Conservation (phyloP, 2,888 invertebrate species). For the Tetragonisca angustula region DNA sequence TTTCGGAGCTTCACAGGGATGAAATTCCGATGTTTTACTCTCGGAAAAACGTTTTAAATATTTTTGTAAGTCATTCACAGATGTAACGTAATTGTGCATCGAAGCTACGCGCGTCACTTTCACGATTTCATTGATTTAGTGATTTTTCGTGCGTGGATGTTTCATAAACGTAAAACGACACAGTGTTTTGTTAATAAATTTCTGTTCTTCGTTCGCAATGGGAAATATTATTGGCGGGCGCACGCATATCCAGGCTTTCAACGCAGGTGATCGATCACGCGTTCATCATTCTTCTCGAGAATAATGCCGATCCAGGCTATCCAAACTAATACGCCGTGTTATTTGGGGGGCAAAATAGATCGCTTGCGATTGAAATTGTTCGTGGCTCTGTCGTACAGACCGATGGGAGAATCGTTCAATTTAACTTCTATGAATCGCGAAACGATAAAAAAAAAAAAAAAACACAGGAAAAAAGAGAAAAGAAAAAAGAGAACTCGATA, state of each 20-base stretch:
- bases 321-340: slow-evolving; percentile 43
- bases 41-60: background rate
- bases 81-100: background rate
- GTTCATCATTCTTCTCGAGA: slow-evolving; percentile 56
- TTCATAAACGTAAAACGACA: background rate
- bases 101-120: background rate
- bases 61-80: background rate
- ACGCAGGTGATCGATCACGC: slow-evolving; percentile 55
- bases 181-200: background rate
- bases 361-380: slow-evolving; percentile 36
- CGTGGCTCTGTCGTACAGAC: background rate
- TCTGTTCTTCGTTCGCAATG: background rate
- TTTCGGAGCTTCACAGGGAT: background rate
- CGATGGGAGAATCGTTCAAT: background rate
- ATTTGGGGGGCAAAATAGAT: slow-evolving; percentile 52
- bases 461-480: background rate
- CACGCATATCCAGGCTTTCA: slow-evolving; percentile 44
- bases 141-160: background rate
- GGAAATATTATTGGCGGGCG: background rate
- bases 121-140: background rate
- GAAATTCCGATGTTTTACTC: background rate
- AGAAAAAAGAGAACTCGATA: background rate
- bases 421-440: background rate
- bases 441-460: background rate
- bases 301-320: slow-evolving; percentile 42